Conservation (phyloP, 2,888 invertebrate species). For the Sinelater perroti region DNA sequence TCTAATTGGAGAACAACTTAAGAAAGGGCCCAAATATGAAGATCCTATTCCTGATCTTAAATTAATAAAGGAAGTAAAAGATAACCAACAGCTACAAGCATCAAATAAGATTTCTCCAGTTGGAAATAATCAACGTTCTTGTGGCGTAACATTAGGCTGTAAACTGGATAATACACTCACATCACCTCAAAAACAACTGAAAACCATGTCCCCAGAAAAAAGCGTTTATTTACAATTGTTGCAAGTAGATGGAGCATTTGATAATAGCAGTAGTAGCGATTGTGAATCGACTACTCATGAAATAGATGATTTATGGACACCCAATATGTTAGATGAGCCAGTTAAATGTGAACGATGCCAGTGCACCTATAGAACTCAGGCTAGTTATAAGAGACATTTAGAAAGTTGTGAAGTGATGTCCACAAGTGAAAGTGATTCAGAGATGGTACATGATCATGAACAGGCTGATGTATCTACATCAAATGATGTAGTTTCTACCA, state of each 20-base stretch:
- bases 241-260: slow-evolving; percentile 67
- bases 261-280: slow-evolving; percentile 63
- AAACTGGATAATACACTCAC: slow-evolving; percentile 72
- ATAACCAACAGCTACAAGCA: slow-evolving; percentile 62
- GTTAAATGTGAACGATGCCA: slow-evolving; percentile 89
- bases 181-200: slow-evolving; percentile 74
- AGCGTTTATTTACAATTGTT: slow-evolving; percentile 62
- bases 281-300: slow-evolving; percentile 56
- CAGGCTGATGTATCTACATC: slow-evolving; percentile 8
- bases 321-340: slow-evolving; percentile 71
- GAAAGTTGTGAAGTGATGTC: slow-evolving; percentile 80
- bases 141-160: slow-evolving; percentile 74
- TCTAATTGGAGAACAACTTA: slow-evolving; percentile 23
- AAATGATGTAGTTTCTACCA: not conserved
- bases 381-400: slow-evolving; percentile 82
- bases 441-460: slow-evolving; percentile 51
- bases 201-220: slow-evolving; percentile 60
- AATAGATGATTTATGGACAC: slow-evolving; percentile 50
- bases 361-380: slow-evolving; percentile 83
- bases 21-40: slow-evolving; percentile 40
- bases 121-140: slow-evolving; percentile 71
- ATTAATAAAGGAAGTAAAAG: slow-evolving; percentile 66
- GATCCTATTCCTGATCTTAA: slow-evolving; percentile 63
- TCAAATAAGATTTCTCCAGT: slow-evolving; percentile 60
- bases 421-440: slow-evolving; percentile 85